Evolutionary conservation across 1,140 invertebrate species (phyloP).

Genomic region (Drosophila nigromelanica): DNA sequence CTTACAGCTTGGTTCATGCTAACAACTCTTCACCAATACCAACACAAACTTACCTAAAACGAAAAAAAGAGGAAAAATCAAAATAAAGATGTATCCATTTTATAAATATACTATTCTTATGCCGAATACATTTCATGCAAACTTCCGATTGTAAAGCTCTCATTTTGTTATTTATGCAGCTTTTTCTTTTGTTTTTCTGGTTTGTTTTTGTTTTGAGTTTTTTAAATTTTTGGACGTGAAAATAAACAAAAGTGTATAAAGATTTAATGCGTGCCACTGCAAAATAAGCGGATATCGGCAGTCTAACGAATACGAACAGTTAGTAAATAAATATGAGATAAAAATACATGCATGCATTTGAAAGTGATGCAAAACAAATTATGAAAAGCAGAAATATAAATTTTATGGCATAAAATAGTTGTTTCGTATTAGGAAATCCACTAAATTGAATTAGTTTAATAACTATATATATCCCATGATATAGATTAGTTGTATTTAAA

Average conservation of each 20-base stretch:
- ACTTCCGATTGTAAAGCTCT: slow-evolving; percentile 39
- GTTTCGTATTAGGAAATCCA: not conserved
- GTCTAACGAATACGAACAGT: slow-evolving; percentile 30
- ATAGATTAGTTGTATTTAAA: no score
- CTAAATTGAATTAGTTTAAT: not conserved
- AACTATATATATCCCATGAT: no score
- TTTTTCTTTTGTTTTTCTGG: slow-evolving; percentile 25
- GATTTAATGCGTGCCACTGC: slow-evolving; percentile 10
- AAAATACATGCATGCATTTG: slow-evolving; percentile 18
- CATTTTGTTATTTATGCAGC: not conserved
- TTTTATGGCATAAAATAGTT: not conserved
- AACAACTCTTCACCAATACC: slow-evolving; percentile 50
- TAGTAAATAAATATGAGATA: slow-evolving; percentile 41
- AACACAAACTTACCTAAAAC: slow-evolving; percentile 76
- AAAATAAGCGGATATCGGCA: slow-evolving; percentile 30
- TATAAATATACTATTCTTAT: slow-evolving; percentile 39
- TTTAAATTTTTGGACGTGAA: slow-evolving; percentile 35
- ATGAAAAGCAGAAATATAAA: not conserved
- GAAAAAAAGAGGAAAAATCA: slow-evolving; percentile 43
- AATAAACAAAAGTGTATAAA: slow-evolving; percentile 37
- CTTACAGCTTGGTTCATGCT: slow-evolving; percentile 75
- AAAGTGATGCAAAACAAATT: slow-evolving; percentile 24
- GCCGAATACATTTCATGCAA: slow-evolving; percentile 29
- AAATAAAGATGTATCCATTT: slow-evolving; percentile 16
- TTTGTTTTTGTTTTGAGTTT: not conserved